Percentiles rank a stretch among this genome's conserved stretches.
phyloP scores from a whole-genome alignment of 2,797 vertebrate genomes.

The Pangasius krempfi region DNA sequence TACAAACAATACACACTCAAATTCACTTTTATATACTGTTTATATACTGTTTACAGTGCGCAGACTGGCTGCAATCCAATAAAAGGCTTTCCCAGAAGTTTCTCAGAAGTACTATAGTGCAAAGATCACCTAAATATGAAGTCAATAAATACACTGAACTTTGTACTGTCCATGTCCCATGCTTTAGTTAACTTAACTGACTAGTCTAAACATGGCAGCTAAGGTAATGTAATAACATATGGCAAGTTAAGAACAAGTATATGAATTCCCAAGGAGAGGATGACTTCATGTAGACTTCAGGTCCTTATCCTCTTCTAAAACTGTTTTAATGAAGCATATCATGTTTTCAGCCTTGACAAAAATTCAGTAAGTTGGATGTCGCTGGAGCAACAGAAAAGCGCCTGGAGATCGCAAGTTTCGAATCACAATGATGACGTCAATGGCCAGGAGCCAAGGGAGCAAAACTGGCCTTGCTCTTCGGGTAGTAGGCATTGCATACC shows the following conservation, averaged over 20 bases:
- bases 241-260: no score
- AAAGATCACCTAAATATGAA: neutral
- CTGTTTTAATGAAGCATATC: neutral
- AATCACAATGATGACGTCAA: neutral
- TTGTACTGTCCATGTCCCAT: neutral
- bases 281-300: no score
- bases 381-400: neutral
- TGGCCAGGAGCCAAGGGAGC: neutral
- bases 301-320: neutral
- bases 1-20: conserved; percentile 49
- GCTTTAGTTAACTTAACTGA: neutral
- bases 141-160: neutral
- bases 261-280: neutral
- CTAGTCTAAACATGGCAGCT: neutral
- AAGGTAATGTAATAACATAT: neutral
- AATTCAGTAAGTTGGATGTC: neutral
- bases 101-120: neutral
- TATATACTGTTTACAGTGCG: conserved; percentile 37
- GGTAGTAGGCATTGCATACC: neutral
- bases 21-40: conserved; percentile 56
- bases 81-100: neutral
- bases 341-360: neutral
- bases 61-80: conserved; percentile 7
- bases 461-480: neutral
- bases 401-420: neutral